Evolutionary conservation across 2,888 invertebrate species (phyloP).

Genomic region (Eubasilissa splendida): DNA sequence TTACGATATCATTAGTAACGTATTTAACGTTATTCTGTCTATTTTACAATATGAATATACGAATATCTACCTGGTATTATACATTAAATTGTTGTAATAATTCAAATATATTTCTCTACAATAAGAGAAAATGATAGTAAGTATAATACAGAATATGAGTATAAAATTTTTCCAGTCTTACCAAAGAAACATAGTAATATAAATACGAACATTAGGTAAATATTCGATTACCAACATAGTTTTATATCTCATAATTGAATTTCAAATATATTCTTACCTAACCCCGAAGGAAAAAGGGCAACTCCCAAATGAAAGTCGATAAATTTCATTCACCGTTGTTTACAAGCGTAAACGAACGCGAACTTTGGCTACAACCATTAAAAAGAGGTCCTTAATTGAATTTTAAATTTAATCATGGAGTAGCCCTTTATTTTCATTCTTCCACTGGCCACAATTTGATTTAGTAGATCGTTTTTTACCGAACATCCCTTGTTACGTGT

Average conservation of each 20-base stretch:
- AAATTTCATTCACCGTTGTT: conserved; percentile 39
- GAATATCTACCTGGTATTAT: no score
- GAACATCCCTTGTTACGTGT: conserved; percentile 37
- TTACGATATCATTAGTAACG: background rate
- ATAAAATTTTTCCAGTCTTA: no score
- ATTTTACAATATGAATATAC: no score
- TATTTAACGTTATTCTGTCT: no score
- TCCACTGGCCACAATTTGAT: conserved; percentile 47
- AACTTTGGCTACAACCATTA: conserved; percentile 49
- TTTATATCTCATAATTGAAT: background rate
- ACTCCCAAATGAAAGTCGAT: conserved; percentile 36
- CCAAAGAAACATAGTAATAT: no score
- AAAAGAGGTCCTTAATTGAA: conserved; percentile 57
- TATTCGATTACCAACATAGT: background rate
- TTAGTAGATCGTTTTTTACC: conserved; percentile 42
- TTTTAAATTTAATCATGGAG: conserved; percentile 57
- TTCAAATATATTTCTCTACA: no score
- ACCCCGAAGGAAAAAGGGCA: background rate
- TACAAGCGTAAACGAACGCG: conserved; percentile 42
- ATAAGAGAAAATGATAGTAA: no score
- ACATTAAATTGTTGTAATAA: no score
- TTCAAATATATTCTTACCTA: background rate
- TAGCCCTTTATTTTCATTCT: conserved; percentile 47
- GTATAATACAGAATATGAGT: no score
- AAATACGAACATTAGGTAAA: no score